Base-by-base conservation (phyloP, 2,888 invertebrate genomes). In the Dryococelus australis region DNA sequence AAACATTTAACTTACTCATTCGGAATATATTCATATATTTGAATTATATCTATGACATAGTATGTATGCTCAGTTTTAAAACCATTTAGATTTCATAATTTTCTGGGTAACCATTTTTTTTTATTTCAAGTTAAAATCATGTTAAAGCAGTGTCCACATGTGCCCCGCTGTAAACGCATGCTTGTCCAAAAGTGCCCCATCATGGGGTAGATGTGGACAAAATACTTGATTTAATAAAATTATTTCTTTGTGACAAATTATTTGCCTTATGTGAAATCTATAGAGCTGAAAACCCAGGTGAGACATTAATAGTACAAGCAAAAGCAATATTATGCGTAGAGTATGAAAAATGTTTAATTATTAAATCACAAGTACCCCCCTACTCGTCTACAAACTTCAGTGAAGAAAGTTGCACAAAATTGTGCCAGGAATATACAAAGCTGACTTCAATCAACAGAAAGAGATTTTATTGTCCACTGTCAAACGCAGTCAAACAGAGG, bases 181-280 rank as follows among this genome's bases (percentile, higher is more conserved):
- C 24, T 65, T 65, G 65, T 65, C 65, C 65, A 65, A 8, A 65
- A 65, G 65, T 20, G 16, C 65, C 65, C 65, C 65, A 65, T 13
- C 65, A 20, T 65, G 65, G 65, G 65, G 65, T 65, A 65, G 20
- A 65, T 65, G 65, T 65, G 65, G 65, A 65, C 65, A 65, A 65
- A 65, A 65, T 24, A 20, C 65, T 16, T 16, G 16, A 24, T 65
- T n/a, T n/a, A n/a, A n/a, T n/a, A n/a, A n/a, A n/a, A n/a, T n/a
- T n/a, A n/a, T n/a, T n/a, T n/a, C n/a, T 65, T 65, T 20, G 65
- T 65, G 10, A 65, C 10, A 65, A 16, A 65, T 13, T 65, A 65
- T 65, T 5, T 65, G 16, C 16, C 24, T 65, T 20, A 65, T 20
- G 65, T 65, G 65, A 20, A 65, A 65, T 65, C 65, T 65, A 24